These are phyloP conservation scores for Lycia hirtaria DNA, from an alignment of 2,888 invertebrate species.

Conservation along the genomic window DNA sequence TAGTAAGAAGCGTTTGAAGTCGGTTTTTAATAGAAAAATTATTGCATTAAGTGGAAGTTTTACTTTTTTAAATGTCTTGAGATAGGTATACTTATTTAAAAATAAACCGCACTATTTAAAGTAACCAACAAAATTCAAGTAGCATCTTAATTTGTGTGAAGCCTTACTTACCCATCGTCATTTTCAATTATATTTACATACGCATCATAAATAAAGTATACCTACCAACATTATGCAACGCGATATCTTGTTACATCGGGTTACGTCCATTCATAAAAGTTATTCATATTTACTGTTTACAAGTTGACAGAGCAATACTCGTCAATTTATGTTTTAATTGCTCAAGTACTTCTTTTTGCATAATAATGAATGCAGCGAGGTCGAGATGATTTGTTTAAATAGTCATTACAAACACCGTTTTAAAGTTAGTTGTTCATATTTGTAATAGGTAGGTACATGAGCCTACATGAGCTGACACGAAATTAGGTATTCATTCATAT, in stretches of 20 bases:
- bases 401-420: constrained; percentile 48
- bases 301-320: constrained; percentile 21
- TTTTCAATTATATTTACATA: constrained; percentile 37
- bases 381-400: constrained; percentile 45
- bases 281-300: constrained; percentile 22
- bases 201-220: constrained; percentile 29
- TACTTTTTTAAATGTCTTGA: no score
- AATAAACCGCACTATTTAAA: no score
- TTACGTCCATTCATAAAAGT: constrained; percentile 22
- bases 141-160: background rate
- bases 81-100: no score
- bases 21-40: no score
- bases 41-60: no score
- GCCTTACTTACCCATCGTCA: constrained; percentile 26
- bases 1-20: no score
- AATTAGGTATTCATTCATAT: constrained; percentile 50
- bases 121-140: background rate
- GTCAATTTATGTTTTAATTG: constrained; percentile 28
- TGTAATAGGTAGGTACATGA: constrained; percentile 61
- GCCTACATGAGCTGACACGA: constrained; percentile 45
- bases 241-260: constrained; percentile 7
- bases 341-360: constrained; percentile 28
- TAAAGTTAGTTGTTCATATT: constrained; percentile 54
- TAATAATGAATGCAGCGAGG: constrained; percentile 34
- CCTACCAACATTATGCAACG: constrained; percentile 5